Conservation (phyloP, 2,888 invertebrate genomes). For the Cyclophora punctaria region DNA sequence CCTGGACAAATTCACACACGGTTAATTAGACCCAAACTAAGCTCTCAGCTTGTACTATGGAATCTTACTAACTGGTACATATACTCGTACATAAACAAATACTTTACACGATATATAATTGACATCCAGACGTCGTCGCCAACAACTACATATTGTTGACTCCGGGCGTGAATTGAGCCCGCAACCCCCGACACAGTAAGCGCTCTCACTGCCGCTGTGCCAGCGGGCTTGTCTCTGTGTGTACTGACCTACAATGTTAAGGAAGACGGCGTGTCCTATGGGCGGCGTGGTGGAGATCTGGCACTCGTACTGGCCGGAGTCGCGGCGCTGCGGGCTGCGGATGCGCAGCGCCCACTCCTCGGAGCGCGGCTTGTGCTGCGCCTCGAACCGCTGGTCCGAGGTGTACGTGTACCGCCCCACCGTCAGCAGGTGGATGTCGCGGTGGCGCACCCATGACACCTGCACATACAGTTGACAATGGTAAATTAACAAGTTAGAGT, state of each 20-base stretch:
- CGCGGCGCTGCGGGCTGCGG: slow-evolving; percentile 82
- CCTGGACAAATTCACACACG: too few relatives aligned
- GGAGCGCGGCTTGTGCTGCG: slow-evolving; percentile 87
- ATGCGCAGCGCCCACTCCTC: slow-evolving; percentile 89
- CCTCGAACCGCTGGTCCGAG: slow-evolving; percentile 85
- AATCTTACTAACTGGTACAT: too few relatives aligned
- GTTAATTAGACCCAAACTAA: too few relatives aligned
- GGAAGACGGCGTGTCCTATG: slow-evolving; percentile 86
- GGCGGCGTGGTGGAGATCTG: slow-evolving; percentile 94
- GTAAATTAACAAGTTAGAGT: too few relatives aligned
- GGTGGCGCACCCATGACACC: slow-evolving; percentile 94
- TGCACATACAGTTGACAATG: slow-evolving; percentile 32
- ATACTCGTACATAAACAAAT: too few relatives aligned
- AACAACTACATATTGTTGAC: too few relatives aligned
- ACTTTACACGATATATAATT: too few relatives aligned
- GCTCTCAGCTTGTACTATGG: too few relatives aligned
- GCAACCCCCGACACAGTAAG: too few relatives aligned
- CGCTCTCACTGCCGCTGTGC: too few relatives aligned
- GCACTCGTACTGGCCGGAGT: slow-evolving; percentile 92
- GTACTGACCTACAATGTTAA: slow-evolving; percentile 87
- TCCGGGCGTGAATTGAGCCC: too few relatives aligned
- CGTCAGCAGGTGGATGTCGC: slow-evolving; percentile 91
- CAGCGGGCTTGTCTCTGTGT: neutral
- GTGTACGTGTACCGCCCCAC: slow-evolving; percentile 94
- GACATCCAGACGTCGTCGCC: too few relatives aligned